phyloP scores from a whole-genome alignment of 2,113 vertebrate genomes.

The Ia io region DNA sequence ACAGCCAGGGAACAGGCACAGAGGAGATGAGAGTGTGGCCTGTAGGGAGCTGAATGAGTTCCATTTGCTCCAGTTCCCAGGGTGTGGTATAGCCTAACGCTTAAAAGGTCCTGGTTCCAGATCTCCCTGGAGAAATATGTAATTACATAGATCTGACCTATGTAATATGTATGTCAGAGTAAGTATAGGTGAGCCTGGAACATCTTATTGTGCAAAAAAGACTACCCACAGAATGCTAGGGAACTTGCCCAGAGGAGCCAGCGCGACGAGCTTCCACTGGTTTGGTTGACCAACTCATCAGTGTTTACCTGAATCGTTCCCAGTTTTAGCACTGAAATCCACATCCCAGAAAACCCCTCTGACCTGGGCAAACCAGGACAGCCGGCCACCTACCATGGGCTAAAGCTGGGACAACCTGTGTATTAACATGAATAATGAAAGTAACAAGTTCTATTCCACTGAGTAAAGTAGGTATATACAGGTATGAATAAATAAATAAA shows the following conservation, averaged over 20 bases:
- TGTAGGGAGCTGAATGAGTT: not conserved
- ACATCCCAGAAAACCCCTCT: not conserved
- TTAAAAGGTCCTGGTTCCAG: not conserved
- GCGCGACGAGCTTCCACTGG: not conserved
- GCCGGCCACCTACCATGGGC: not conserved
- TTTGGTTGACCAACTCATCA: not conserved
- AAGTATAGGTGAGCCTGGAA: not conserved
- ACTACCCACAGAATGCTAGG: not conserved
- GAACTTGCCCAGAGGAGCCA: not conserved
- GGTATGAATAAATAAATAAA: conserved; percentile 3
- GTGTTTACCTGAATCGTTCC: not conserved
- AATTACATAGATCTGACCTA: no score
- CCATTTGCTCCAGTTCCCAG: not conserved
- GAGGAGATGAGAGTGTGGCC: not conserved
- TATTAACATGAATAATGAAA: conserved; percentile 7
- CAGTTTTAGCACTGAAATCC: not conserved
- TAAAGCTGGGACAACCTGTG: not conserved
- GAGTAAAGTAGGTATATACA: not conserved
- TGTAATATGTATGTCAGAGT: not conserved
- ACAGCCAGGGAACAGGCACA: not conserved
- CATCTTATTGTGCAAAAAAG: not conserved
- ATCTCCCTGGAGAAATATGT: not conserved
- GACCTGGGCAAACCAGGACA: not conserved
- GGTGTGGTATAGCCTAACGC: not conserved
- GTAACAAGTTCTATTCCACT: not conserved